Conservation (phyloP, 92 coral and sea anemone genomes). For the Porites cylindrica region DNA sequence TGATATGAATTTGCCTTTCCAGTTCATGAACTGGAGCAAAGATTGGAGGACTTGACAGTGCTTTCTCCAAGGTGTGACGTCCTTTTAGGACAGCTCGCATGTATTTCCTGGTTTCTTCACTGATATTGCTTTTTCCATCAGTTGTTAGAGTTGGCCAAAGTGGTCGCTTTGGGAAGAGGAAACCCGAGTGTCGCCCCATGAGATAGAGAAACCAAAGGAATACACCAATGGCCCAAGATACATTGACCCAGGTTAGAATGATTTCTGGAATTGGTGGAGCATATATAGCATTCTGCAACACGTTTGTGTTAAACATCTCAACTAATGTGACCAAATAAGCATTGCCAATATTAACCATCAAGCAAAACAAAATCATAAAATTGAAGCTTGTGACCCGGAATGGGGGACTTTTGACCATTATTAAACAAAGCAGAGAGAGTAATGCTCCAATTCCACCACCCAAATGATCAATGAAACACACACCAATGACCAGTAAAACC, state of each 20-base stretch:
- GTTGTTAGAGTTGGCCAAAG: constrained; percentile 95
- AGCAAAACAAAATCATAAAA: constrained; percentile 88
- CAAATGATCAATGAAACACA: constrained; percentile 73
- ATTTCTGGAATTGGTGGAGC: constrained; percentile 88
- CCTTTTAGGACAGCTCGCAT: constrained; percentile 97
- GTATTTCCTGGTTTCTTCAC: constrained; percentile 87
- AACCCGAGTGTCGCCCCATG: constrained; percentile 78
- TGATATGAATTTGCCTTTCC: constrained; percentile 97
- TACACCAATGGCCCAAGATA: constrained; percentile 69
- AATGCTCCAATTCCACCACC: constrained; percentile 94
- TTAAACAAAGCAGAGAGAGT: constrained; percentile 82
- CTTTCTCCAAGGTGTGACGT: constrained; percentile 94
- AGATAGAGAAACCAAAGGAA: constrained; percentile 81
- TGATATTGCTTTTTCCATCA: constrained; percentile 88
- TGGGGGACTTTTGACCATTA: constrained; percentile 87
- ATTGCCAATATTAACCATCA: constrained; percentile 83
- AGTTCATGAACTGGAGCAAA: constrained; percentile 96
- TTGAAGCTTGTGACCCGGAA: constrained; percentile 92
- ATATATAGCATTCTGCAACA: constrained; percentile 78
- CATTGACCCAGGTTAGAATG: constrained; percentile 76
- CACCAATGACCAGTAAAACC: constrained; percentile 83
- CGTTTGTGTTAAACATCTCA: constrained; percentile 74
- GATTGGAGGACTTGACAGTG: constrained; percentile 92
- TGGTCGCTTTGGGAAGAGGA: constrained; percentile 69
- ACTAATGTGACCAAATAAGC: constrained; percentile 84